Evolutionary conservation across 2,113 vertebrate species (phyloP).

Genomic region (Chauna torquata): DNA sequence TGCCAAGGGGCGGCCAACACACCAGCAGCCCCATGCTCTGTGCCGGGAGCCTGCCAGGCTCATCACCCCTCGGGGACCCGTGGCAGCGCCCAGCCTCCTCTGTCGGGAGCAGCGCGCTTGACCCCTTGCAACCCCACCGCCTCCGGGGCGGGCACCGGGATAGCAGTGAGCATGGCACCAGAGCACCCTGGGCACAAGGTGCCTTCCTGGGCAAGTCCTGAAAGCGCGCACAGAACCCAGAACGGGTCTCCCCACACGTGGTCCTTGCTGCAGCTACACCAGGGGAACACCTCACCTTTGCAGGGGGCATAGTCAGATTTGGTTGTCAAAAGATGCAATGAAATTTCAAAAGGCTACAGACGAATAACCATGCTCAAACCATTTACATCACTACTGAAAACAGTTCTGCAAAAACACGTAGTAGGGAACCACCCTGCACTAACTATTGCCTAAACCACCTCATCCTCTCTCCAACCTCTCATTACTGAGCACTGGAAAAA

Average conservation of each 20-base stretch:
- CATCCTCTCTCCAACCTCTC: background rate
- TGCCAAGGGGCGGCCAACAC: background rate
- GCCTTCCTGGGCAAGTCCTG: background rate
- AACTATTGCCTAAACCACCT: background rate
- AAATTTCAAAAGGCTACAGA: background rate
- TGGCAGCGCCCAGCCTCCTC: too few species aligned
- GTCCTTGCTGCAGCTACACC: background rate
- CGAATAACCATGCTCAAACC: background rate
- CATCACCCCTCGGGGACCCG: too few species aligned
- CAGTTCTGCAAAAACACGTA: background rate
- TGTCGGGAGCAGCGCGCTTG: too few species aligned
- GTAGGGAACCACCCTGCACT: background rate
- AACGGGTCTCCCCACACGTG: accelerated
- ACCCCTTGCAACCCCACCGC: too few species aligned
- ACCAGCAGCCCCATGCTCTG: too few species aligned
- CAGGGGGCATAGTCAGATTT: background rate
- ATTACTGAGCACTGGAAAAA: background rate
- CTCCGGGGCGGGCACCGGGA: too few species aligned
- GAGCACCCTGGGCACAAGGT: background rate
- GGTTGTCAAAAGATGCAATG: background rate
- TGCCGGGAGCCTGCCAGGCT: too few species aligned
- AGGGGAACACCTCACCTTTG: background rate
- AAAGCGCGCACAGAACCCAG: background rate
- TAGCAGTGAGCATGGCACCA: too few species aligned
- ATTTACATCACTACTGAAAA: background rate